Evolutionary conservation across 2,888 invertebrate species (phyloP).

Genomic region (Drosophila leonis): DNA sequence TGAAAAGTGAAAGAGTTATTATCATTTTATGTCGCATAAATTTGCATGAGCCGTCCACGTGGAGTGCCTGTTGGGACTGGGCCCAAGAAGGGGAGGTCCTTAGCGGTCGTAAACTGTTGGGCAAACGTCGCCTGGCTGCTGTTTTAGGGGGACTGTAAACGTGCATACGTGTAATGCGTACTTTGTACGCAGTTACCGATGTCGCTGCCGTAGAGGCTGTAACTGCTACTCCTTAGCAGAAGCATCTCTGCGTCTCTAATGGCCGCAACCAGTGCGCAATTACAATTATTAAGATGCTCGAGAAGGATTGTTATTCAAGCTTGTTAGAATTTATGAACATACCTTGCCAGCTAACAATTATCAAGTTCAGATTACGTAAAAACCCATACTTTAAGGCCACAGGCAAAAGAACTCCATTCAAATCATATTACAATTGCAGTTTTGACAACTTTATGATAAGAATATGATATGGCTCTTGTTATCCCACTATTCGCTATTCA

Average conservation of each 20-base stretch:
- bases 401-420: background rate
- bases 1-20: slow-evolving; percentile 74
- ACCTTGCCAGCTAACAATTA: background rate
- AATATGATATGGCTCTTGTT: slow-evolving; percentile 6
- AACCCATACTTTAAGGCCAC: background rate
- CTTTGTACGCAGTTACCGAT: slow-evolving; percentile 35
- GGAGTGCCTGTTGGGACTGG: slow-evolving; percentile 32
- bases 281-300: slow-evolving; percentile 52
- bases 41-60: slow-evolving; percentile 59
- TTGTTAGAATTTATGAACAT: background rate
- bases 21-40: slow-evolving; percentile 75
- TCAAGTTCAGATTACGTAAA: too few relatives aligned
- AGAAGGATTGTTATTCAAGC: slow-evolving; percentile 6
- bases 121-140: slow-evolving; percentile 25
- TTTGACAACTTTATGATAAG: background rate
- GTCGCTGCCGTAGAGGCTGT: slow-evolving; percentile 7
- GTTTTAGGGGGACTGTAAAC: slow-evolving; percentile 43
- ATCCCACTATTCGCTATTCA: slow-evolving; percentile 3
- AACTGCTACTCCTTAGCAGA: slow-evolving; percentile 3
- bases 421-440: slow-evolving; percentile 1
- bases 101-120: slow-evolving; percentile 46
- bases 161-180: slow-evolving; percentile 54
- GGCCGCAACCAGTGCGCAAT: slow-evolving; percentile 36
- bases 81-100: slow-evolving; percentile 20
- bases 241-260: slow-evolving; percentile 21